A percentile compares a stretch with the other conserved stretches of the same genome.
These are phyloP conservation scores for Chymomyza fuscimana DNA, from an alignment of 2,888 invertebrate species.

Conservation along the genomic window DNA sequence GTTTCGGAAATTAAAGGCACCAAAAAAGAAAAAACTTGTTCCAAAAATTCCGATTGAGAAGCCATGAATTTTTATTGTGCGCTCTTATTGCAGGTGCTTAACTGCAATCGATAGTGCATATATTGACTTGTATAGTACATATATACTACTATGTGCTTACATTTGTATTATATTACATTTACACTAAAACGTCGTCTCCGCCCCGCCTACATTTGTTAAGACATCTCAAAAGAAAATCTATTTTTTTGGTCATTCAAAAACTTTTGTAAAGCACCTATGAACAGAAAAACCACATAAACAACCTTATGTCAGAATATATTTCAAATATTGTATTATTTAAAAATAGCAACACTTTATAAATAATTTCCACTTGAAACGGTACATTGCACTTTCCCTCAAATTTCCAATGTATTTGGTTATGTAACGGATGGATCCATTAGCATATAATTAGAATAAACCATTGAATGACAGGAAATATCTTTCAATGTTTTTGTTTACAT, in stretches of 20 bases:
- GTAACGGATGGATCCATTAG: constrained; percentile 28
- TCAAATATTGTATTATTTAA: constrained; percentile 26
- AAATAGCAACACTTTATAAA: constrained; percentile 55
- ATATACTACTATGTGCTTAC: background rate
- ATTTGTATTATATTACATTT: constrained; percentile 34
- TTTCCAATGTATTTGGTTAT: constrained; percentile 28
- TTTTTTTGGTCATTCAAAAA: constrained; percentile 2
- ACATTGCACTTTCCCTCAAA: constrained; percentile 59
- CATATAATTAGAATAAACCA: constrained; percentile 43
- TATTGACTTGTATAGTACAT: constrained; percentile 24
- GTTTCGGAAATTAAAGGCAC: background rate
- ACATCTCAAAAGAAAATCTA: constrained; percentile 20
- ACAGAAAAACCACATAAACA: constrained; percentile 14
- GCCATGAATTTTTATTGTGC: no score
- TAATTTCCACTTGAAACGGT: constrained; percentile 36
- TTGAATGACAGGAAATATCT: constrained; percentile 38
- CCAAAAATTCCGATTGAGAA: background rate
- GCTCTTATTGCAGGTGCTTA: background rate
- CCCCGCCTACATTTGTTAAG: constrained; percentile 6
- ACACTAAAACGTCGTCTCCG: constrained; percentile 1
- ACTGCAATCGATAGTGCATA: constrained; percentile 43
- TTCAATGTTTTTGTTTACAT: constrained; percentile 15
- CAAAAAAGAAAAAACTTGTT: background rate
- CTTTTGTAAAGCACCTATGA: constrained; percentile 18
- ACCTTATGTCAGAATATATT: constrained; percentile 25